Evolutionary conservation across 2,888 invertebrate species (phyloP), one percentile per base, ranked within the genome.

Genomic region (Ligdia adustata): DNA sequence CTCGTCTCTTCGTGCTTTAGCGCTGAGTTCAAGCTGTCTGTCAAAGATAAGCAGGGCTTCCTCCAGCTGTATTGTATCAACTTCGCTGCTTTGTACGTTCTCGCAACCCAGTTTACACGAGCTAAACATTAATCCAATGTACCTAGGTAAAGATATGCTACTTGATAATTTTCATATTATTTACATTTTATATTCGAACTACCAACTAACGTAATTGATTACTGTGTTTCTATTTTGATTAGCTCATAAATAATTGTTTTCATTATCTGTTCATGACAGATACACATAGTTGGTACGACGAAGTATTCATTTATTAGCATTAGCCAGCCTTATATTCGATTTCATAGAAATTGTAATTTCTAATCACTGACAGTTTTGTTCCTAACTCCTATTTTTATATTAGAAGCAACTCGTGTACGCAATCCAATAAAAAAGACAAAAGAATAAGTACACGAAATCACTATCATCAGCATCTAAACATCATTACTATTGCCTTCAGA

Each of bases 41-140:
- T 60, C 66, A 60, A 57, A 71, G 82, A 82, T 82, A 82, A 82
- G 75, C 73, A 66, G 46, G 58, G 66, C 69, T 73, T 66, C 62
- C 72, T 68, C 62, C 43, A 51, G 57, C 55, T 60, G 60, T 65
- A 77, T 78, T 80, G 78, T 76, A 70, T 74, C 44, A 68, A 69
- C 73, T 69, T 66, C 62, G 69, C 60, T 65, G 63, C 69, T 72
- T 72, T 75, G 72, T 72, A 68, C 55, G 64, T 54, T 54, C 57
- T 59, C 61, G 58, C 54, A 68, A 59, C 62, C 60, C 56, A 66
- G 62, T 65, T 65, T 39, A 37, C 28, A 38, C 37, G 12, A 38
- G 55, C 16, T 16, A 16, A 5, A 16, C 3, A 4, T 16, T 16
- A 16, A 16, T 4, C 20, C 20, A 20, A 6, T 20, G 3, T 20